A percentile compares a stretch with the other conserved stretches of the same genome.
phyloP scores from a whole-genome alignment of 92 coral and sea anemone genomes.

The Heliopora coerulea region DNA sequence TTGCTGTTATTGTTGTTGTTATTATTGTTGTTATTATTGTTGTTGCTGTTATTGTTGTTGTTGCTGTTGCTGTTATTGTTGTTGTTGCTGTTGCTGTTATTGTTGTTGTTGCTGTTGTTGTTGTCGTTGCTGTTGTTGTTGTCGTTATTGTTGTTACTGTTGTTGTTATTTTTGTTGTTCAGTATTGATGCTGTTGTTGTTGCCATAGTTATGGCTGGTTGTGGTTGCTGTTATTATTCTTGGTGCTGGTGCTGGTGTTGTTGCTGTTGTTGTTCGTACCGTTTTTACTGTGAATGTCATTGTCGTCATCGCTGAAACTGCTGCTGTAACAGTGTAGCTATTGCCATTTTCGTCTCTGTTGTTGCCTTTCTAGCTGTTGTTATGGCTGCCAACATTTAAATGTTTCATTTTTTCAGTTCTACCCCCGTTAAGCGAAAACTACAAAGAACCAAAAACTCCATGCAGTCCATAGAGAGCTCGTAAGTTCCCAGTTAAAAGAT shows the following conservation, averaged over 20 bases:
- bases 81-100: neutral
- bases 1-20: no score
- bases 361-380: neutral
- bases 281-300: neutral
- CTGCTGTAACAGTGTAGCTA: neutral
- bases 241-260: neutral
- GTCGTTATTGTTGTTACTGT: neutral
- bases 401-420: neutral
- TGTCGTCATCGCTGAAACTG: neutral
- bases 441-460: constrained; percentile 1
- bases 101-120: constrained; percentile 3
- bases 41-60: no score
- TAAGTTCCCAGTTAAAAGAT: no score
- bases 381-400: no score
- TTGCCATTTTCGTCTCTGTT: no score
- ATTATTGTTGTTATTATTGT: no score
- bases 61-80: neutral
- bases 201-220: no score
- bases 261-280: neutral
- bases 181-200: no score
- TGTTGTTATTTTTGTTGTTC: no score
- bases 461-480: constrained; percentile 2
- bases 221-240: no score
- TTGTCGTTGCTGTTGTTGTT: neutral
- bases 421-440: constrained; percentile 4